Evolutionary conservation across 2,888 invertebrate genomes (phyloP).

Genomic region (Atrina japonica): DNA sequence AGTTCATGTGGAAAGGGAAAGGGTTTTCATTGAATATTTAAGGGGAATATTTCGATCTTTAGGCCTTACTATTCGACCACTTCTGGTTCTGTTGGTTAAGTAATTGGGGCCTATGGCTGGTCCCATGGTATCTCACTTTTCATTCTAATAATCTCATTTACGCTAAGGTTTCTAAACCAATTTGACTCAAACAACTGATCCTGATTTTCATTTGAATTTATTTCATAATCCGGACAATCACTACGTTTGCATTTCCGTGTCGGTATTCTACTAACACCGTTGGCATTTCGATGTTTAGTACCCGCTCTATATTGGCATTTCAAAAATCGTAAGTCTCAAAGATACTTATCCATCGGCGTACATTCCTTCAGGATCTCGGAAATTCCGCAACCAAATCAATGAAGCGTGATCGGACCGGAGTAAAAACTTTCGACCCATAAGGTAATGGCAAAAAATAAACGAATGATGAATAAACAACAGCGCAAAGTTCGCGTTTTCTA

Average conservation of each 20-base stretch:
- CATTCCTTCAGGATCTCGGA: slow-evolving; percentile 45
- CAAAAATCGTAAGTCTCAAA: not conserved
- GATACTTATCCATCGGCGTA: slow-evolving; percentile 26
- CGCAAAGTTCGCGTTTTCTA: slow-evolving; percentile 44
- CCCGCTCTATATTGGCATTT: not conserved
- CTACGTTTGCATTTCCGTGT: not conserved
- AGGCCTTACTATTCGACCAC: too few species aligned
- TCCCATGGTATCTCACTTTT: too few species aligned
- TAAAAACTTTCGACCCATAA: too few species aligned
- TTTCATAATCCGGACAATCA: slow-evolving; percentile 2
- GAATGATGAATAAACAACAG: slow-evolving; percentile 47
- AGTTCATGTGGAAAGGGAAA: too few species aligned
- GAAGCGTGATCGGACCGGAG: slow-evolving; percentile 55
- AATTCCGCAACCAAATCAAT: slow-evolving; percentile 46
- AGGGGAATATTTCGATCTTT: too few species aligned
- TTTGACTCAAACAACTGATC: too few species aligned
- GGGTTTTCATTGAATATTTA: too few species aligned
- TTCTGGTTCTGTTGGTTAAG: too few species aligned
- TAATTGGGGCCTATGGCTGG: too few species aligned
- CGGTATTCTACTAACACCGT: not conserved
- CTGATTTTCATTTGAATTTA: too few species aligned
- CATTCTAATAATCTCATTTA: too few species aligned
- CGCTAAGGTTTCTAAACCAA: too few species aligned
- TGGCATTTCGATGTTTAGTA: not conserved
- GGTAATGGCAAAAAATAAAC: slow-evolving; percentile 48